Evolutionary conservation across 2,797 vertebrate species (phyloP), one percentile per base, ranked within the genome.

Genomic region (Synaphobranchus kaupii): DNA sequence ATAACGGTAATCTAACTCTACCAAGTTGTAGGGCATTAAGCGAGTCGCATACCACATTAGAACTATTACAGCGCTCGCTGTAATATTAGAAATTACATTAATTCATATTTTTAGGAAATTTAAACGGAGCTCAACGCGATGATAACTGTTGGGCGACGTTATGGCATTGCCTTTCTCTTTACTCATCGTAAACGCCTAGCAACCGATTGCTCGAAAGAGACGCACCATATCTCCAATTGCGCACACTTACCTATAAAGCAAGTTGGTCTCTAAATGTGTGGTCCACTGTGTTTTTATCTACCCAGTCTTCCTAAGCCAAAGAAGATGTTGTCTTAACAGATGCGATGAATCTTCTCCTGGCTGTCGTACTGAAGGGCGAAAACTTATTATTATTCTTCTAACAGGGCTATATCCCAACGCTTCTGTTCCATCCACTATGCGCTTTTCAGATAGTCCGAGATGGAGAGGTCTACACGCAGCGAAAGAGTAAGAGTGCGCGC

Each of bases 351-450:
- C 56, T 84, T 84, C 39, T 73, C 85, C n/a, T 78, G 71, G 10
- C 50, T 80, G 34, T 47, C n/a, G 85, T 47, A 44, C 31, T 39
- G 71, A 86, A 68, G 52, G 80, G 63, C 34, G 28, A 56, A 90
- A 92, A 92, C 90, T 92, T 92, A 78, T 93, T 93, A 48, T 56
- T 86, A 86, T 85, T 80, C 81, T 85, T 87, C 63, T 86, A 88
- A 88, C 85, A 90, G 71, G 68, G 87, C 82, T 85, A 89, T 90
- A 93, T 92, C 89, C 88, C 89, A 90, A 90, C 91, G 93, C 92
- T 93, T 88, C 92, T 94, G 88, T 88, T 93, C 94, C 95, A 95
- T 96, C 94, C 94, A 94, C 94, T 93, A 93, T 94, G 94, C 90
- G 89, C 86, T 44, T 92, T 89, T 92, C 91, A 88, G 90, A 89